A percentile compares a stretch with the other conserved stretches of the same genome.
These are phyloP conservation scores for Plagodis pulveraria DNA, from an alignment of 2,888 invertebrate species.

Conservation along the genomic window DNA sequence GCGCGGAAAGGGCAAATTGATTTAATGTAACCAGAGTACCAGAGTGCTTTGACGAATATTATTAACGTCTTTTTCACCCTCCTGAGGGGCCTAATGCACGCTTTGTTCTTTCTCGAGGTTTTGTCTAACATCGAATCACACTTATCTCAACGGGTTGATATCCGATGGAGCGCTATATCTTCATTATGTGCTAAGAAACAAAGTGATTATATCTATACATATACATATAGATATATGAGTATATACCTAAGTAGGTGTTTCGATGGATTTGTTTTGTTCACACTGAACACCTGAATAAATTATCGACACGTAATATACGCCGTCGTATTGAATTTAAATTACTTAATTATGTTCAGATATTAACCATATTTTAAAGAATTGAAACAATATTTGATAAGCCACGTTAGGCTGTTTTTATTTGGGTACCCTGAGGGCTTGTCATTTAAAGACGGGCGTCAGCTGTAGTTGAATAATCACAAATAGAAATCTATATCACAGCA, in stretches of 20 bases:
- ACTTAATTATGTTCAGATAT: too few relatives aligned
- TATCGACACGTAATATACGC: slow-evolving; percentile 18
- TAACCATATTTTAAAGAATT: too few relatives aligned
- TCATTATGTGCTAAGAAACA: slow-evolving; percentile 26
- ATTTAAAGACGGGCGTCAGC: too few relatives aligned
- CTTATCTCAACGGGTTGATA: slow-evolving; percentile 67
- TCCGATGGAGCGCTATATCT: slow-evolving; percentile 25
- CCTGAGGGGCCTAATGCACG: slow-evolving; percentile 72
- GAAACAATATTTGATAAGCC: too few relatives aligned
- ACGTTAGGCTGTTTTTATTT: too few relatives aligned
- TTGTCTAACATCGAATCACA: slow-evolving; percentile 79
- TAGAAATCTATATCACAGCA: too few relatives aligned
- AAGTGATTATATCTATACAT: slow-evolving; percentile 4
- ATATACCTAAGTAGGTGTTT: slow-evolving; percentile 6
- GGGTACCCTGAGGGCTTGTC: too few relatives aligned
- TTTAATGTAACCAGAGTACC: slow-evolving; percentile 85
- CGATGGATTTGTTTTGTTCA: neutral
- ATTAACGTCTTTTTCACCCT: slow-evolving; percentile 84
- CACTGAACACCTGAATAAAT: slow-evolving; percentile 37
- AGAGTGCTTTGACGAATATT: slow-evolving; percentile 85
- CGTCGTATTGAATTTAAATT: neutral
- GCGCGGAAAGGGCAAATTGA: slow-evolving; percentile 85
- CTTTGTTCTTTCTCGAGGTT: slow-evolving; percentile 80
- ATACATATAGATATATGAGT: too few relatives aligned
- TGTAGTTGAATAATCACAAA: too few relatives aligned